These are phyloP conservation scores for Hydrotaea diabolus DNA, from an alignment of 2,888 invertebrate genomes.

Conservation along the genomic window DNA sequence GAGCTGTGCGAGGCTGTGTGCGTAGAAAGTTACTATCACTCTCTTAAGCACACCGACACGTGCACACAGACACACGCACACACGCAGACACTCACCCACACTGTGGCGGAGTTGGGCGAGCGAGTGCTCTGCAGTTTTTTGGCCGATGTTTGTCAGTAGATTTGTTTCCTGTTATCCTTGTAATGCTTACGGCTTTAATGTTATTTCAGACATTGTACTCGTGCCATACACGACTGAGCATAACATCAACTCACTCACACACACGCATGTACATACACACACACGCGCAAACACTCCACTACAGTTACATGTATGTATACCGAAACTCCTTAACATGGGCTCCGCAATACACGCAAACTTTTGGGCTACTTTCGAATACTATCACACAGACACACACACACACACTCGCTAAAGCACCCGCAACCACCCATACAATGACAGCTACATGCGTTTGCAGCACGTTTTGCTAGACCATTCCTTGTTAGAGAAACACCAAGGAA, in stretches of 20 bases:
- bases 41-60: not conserved
- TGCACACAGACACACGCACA: not conserved
- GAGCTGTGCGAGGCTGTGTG: not conserved
- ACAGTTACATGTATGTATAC: not conserved
- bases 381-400: not conserved
- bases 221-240: conserved; percentile 48
- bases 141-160: not conserved
- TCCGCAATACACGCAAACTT: not conserved
- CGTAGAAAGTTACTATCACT: not conserved
- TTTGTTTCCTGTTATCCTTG: conserved; percentile 69
- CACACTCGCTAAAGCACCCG: conserved; percentile 14
- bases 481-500: conserved; percentile 44
- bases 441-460: conserved; percentile 47
- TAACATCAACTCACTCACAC: conserved; percentile 43
- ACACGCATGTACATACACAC: conserved; percentile 4
- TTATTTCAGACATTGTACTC: conserved; percentile 41
- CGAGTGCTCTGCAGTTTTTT: not conserved
- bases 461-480: conserved; percentile 58
- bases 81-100: not conserved
- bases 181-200: conserved; percentile 48
- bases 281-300: not conserved
- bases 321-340: not conserved
- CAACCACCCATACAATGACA: conserved; percentile 42
- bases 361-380: not conserved
- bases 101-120: no score